A percentile compares a stretch with the other conserved stretches of the same genome.
phyloP scores from a whole-genome alignment of 2,113 vertebrate genomes.

The Chitala chitala region DNA sequence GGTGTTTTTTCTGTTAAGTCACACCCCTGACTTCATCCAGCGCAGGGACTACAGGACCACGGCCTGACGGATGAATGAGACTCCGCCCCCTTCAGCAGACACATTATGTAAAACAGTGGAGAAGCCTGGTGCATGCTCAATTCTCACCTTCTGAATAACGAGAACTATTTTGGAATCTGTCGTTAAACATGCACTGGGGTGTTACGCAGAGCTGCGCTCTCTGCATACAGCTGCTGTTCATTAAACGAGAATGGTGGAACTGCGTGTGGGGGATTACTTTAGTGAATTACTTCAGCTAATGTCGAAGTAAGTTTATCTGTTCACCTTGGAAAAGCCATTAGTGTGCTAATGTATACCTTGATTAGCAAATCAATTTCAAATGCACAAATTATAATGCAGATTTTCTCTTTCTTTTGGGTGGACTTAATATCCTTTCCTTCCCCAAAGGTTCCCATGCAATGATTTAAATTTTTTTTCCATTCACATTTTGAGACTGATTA shows the following conservation, averaged over 20 bases:
- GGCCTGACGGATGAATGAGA: no score
- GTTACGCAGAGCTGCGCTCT: not conserved
- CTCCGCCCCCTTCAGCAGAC: no score
- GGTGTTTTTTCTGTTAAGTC: no score
- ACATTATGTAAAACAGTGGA: no score
- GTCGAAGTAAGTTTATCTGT: not conserved
- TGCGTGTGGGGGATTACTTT: no score
- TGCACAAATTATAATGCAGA: not conserved
- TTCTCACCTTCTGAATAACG: not conserved
- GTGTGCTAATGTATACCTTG: not conserved
- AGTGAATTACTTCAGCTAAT: not conserved
- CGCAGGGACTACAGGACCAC: no score
- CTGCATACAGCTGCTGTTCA: not conserved
- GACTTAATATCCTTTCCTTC: not conserved
- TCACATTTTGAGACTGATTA: not conserved
- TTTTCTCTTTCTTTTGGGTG: not conserved
- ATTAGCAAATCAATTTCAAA: conserved; percentile 14
- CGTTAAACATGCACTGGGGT: not conserved
- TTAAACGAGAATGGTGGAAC: not conserved
- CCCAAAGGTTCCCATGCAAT: not conserved
- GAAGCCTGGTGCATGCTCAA: no score
- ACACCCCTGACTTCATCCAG: no score
- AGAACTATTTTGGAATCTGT: not conserved
- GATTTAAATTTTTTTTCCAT: not conserved
- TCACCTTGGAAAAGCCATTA: not conserved